Evolutionary conservation across 2,888 invertebrate genomes (phyloP).

Genomic region (Euspilapteryx auroguttella): DNA sequence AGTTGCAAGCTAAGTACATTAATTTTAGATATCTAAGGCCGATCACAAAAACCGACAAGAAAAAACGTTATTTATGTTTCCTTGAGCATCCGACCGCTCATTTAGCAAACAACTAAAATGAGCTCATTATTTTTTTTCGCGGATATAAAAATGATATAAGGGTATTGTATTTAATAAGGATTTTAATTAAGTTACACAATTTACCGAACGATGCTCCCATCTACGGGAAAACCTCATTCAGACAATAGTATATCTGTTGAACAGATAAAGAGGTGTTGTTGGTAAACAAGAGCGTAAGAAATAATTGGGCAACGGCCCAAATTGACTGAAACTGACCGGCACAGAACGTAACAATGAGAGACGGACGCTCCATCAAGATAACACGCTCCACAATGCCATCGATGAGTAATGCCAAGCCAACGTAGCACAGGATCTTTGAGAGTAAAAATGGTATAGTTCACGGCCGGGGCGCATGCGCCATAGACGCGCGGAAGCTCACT

Average conservation of each 20-base stretch:
- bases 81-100: too few relatives aligned
- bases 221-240: not conserved
- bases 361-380: constrained; percentile 19
- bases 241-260: not conserved
- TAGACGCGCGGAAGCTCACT: constrained; percentile 28
- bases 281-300: constrained; percentile 2
- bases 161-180: too few relatives aligned
- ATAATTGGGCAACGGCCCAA: constrained; percentile 11
- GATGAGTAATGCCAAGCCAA: constrained; percentile 26
- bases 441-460: too few relatives aligned
- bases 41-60: too few relatives aligned
- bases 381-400: constrained; percentile 17
- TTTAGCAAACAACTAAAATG: too few relatives aligned
- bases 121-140: too few relatives aligned
- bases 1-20: too few relatives aligned
- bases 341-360: constrained; percentile 10
- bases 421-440: too few relatives aligned
- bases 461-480: constrained; percentile 18
- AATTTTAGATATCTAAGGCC: too few relatives aligned
- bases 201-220: too few relatives aligned
- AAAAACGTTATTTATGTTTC: constrained; percentile 3
- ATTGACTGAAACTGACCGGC: constrained; percentile 11
- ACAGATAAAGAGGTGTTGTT: not conserved
- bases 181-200: too few relatives aligned
- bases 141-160: too few relatives aligned